Evolutionary conservation across 2,888 invertebrate genomes (phyloP).

Genomic region (Cotesia congregata): DNA sequence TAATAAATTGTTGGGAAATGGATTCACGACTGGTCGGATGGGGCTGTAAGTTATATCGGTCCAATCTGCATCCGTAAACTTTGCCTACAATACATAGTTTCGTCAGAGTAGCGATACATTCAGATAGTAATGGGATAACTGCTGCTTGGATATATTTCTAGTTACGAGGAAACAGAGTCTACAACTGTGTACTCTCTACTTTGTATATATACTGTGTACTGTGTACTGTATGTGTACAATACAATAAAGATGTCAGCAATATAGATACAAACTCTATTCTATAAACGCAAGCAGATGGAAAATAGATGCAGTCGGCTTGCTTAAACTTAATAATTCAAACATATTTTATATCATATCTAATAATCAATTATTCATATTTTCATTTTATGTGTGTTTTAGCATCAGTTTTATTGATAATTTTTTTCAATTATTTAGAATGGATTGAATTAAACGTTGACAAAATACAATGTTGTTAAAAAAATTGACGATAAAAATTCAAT

Average conservation of each 20-base stretch:
- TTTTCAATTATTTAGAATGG: no score
- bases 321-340: slow-evolving; percentile 23
- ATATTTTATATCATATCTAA: no score
- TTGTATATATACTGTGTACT: neutral
- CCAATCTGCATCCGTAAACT: slow-evolving; percentile 52
- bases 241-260: slow-evolving; percentile 10
- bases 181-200: neutral
- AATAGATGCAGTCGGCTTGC: slow-evolving; percentile 27
- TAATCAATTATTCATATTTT: no score
- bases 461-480: no score
- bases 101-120: slow-evolving; percentile 44
- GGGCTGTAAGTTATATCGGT: slow-evolving; percentile 49
- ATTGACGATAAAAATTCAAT: no score
- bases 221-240: slow-evolving; percentile 8
- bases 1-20: slow-evolving; percentile 46
- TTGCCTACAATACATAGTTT: slow-evolving; percentile 49
- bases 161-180: slow-evolving; percentile 37
- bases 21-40: slow-evolving; percentile 49
- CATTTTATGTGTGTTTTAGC: no score
- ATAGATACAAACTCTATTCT: neutral
- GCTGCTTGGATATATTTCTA: slow-evolving; percentile 34
- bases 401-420: no score
- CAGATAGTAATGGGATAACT: slow-evolving; percentile 35
- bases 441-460: no score
- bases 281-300: slow-evolving; percentile 22